These are phyloP conservation scores for Pygoscelis antarcticus DNA, from an alignment of 2,113 vertebrate species.

Conservation along the genomic window DNA sequence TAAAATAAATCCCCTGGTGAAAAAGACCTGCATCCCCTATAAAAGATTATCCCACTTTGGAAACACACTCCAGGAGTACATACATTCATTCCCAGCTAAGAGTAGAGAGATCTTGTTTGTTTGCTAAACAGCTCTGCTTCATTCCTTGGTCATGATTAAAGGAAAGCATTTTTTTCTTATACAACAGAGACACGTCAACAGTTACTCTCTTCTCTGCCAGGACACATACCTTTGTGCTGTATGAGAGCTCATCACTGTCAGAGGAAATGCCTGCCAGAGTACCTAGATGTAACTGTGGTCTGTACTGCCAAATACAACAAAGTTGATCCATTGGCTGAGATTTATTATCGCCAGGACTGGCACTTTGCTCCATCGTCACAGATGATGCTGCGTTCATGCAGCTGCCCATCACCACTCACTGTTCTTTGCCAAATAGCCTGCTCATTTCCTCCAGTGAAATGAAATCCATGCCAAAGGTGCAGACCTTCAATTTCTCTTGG, in stretches of 20 bases:
- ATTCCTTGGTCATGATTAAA: neutral
- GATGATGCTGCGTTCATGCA: neutral
- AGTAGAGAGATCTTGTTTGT: neutral
- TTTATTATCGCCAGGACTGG: neutral
- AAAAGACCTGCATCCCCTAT: neutral
- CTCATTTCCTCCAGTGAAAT: neutral
- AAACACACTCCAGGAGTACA: neutral
- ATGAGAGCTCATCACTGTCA: neutral
- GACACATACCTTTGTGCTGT: neutral
- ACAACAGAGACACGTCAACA: neutral
- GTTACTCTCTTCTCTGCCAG: neutral
- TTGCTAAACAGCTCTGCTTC: neutral
- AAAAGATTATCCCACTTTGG: neutral
- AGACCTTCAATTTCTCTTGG: neutral
- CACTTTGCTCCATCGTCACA: neutral
- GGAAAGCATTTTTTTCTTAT: neutral
- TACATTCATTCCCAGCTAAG: neutral
- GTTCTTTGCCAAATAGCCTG: neutral
- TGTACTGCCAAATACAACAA: neutral
- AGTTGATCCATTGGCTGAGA: neutral
- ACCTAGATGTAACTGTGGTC: neutral
- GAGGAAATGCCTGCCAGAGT: neutral
- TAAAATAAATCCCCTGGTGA: neutral
- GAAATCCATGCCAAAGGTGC: neutral
- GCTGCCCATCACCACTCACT: neutral